Percentiles rank a stretch among this genome's conserved stretches.
Conservation (phyloP, 2,888 invertebrate genomes). For the Microchrysa polita region DNA sequence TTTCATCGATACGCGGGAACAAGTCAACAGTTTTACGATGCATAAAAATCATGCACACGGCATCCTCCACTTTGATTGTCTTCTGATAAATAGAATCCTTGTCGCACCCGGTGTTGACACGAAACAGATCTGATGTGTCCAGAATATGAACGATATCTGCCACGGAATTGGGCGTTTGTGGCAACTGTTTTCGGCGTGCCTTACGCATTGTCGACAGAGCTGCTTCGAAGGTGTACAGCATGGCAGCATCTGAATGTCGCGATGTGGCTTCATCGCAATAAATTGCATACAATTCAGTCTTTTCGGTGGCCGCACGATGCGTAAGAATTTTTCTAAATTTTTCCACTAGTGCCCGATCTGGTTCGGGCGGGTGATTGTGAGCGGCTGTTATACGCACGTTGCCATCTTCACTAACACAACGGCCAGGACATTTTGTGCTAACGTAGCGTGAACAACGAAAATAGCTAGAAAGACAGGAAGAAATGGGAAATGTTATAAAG, state of each 20-base stretch:
- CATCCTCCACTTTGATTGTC: slow-evolving; percentile 51
- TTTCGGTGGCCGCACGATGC: slow-evolving; percentile 53
- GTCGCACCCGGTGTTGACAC: slow-evolving; percentile 53
- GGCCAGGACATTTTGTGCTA: slow-evolving; percentile 54
- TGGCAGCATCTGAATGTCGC: slow-evolving; percentile 54
- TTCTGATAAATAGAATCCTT: slow-evolving; percentile 55
- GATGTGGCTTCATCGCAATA: slow-evolving; percentile 55
- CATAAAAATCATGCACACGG: slow-evolving; percentile 54
- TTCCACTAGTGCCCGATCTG: slow-evolving; percentile 54
- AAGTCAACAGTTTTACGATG: slow-evolving; percentile 53
- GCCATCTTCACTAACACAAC: slow-evolving; percentile 52
- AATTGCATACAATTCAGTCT: slow-evolving; percentile 53
- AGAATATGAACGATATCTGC: slow-evolving; percentile 53
- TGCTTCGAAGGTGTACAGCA: slow-evolving; percentile 54
- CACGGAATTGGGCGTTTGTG: slow-evolving; percentile 52
- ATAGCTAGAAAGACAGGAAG: slow-evolving; percentile 50
- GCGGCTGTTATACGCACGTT: slow-evolving; percentile 52
- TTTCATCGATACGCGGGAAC: slow-evolving; percentile 53
- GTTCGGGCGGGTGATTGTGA: slow-evolving; percentile 54
- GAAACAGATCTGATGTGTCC: slow-evolving; percentile 53
- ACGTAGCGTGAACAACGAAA: slow-evolving; percentile 55
- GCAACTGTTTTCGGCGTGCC: slow-evolving; percentile 54
- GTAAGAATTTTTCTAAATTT: slow-evolving; percentile 55
- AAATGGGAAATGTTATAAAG: neutral
- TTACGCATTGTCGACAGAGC: slow-evolving; percentile 57